Evolutionary conservation across 1,140 invertebrate genomes (phyloP).

Genomic region (Neomicropteryx cornuta): DNA sequence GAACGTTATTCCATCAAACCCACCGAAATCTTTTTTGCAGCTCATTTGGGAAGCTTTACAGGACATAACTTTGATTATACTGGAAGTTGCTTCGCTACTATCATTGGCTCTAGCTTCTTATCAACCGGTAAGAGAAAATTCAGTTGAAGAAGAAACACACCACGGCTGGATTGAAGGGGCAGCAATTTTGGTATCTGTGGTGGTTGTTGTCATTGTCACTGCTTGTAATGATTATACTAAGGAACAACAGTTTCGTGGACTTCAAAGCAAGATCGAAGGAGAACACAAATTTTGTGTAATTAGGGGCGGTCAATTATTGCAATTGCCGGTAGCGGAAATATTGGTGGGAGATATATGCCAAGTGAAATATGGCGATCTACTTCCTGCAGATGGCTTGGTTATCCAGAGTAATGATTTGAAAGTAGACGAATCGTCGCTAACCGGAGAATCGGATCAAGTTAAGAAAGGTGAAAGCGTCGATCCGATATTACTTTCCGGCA

Average conservation of each 20-base stretch:
- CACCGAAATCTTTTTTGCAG: slow-evolving; percentile 39
- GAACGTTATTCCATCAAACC: slow-evolving; percentile 53
- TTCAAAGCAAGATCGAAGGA: slow-evolving; percentile 56
- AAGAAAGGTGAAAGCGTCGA: slow-evolving; percentile 50
- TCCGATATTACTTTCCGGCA: slow-evolving; percentile 53
- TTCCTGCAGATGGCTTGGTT: slow-evolving; percentile 60
- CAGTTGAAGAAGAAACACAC: slow-evolving; percentile 20
- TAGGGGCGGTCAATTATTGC: slow-evolving; percentile 42
- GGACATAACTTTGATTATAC: slow-evolving; percentile 57
- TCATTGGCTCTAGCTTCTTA: slow-evolving; percentile 39
- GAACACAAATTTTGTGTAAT: slow-evolving; percentile 60
- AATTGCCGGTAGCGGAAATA: slow-evolving; percentile 49
- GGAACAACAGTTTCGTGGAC: slow-evolving; percentile 53
- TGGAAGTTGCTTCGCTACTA: slow-evolving; percentile 38
- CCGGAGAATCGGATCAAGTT: slow-evolving; percentile 64
- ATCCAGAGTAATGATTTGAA: slow-evolving; percentile 64
- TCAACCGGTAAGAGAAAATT: slow-evolving; percentile 12
- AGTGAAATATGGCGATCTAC: slow-evolving; percentile 49
- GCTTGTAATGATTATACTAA: slow-evolving; percentile 59
- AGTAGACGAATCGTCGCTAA: slow-evolving; percentile 61
- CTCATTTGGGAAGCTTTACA: slow-evolving; percentile 61
- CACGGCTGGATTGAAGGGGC: slow-evolving; percentile 51
- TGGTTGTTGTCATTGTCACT: slow-evolving; percentile 55
- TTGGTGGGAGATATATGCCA: slow-evolving; percentile 63
- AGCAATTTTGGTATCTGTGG: slow-evolving; percentile 52